Conservation (phyloP, 2,888 invertebrate species). For the Nomada fabriciana region DNA sequence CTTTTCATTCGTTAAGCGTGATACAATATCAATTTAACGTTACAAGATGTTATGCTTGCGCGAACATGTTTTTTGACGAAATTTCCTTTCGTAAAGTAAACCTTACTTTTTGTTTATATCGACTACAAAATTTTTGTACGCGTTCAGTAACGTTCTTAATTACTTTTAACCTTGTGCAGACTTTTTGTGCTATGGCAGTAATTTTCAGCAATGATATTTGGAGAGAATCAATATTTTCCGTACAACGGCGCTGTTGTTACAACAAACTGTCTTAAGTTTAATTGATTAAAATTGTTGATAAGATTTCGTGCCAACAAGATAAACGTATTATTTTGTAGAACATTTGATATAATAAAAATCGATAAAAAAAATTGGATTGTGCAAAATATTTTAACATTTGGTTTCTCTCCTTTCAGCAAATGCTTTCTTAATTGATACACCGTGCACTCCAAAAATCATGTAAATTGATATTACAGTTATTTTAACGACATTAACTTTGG, state of each 20-base stretch:
- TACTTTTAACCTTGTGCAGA: slow-evolving; percentile 47
- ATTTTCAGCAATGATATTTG: neutral
- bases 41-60: neutral
- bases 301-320: neutral
- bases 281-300: slow-evolving; percentile 1
- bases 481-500: slow-evolving; percentile 62
- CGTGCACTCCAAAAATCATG: slow-evolving; percentile 54
- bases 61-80: neutral
- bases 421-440: slow-evolving; percentile 49
- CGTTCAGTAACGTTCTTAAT: slow-evolving; percentile 17
- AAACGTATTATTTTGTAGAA: neutral
- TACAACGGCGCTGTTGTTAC: neutral
- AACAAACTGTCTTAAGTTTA: neutral
- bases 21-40: slow-evolving; percentile 13
- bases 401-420: slow-evolving; percentile 39
- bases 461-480: slow-evolving; percentile 61
- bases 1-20: neutral
- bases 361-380: slow-evolving; percentile 14
- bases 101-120: neutral
- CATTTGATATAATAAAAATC: neutral
- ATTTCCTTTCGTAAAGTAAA: too few species aligned
- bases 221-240: neutral
- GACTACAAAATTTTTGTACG: slow-evolving; percentile 9
- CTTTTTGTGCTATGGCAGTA: slow-evolving; percentile 40
- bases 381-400: slow-evolving; percentile 39